phyloP scores from a whole-genome alignment of 2,797 vertebrate genomes.

The Halcyon chelicuti region DNA sequence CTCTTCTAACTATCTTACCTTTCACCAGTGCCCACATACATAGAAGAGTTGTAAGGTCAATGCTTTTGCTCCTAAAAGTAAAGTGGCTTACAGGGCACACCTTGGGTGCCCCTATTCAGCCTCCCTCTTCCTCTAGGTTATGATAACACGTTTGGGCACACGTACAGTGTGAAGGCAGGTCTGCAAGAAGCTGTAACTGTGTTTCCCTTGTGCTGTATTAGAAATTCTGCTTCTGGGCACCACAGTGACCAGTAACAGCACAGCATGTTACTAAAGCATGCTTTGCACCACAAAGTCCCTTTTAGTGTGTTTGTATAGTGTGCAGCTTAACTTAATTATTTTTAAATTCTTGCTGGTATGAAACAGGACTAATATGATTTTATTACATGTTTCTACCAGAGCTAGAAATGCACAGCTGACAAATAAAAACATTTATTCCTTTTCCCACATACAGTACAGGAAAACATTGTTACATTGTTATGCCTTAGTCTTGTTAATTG shows the following conservation, averaged over 20 bases:
- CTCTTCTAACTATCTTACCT: background rate
- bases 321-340: background rate
- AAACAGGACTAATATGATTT: background rate
- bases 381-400: background rate
- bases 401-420: background rate
- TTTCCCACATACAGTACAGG: background rate
- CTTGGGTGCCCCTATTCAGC: background rate
- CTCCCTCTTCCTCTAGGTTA: background rate
- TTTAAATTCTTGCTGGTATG: background rate
- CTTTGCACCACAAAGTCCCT: background rate
- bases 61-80: background rate
- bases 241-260: background rate
- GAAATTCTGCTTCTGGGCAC: background rate
- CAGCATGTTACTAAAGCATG: background rate
- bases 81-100: background rate
- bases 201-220: background rate
- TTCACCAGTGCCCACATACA: background rate
- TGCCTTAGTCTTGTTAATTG: background rate
- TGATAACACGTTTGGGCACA: background rate
- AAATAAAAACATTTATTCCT: background rate
- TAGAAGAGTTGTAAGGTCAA: background rate
- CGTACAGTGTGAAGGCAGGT: accelerated
- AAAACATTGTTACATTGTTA: background rate
- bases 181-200: background rate
- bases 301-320: background rate